Base-by-base conservation (phyloP, 2,797 vertebrate species). In the Cryptoprocta ferox region DNA sequence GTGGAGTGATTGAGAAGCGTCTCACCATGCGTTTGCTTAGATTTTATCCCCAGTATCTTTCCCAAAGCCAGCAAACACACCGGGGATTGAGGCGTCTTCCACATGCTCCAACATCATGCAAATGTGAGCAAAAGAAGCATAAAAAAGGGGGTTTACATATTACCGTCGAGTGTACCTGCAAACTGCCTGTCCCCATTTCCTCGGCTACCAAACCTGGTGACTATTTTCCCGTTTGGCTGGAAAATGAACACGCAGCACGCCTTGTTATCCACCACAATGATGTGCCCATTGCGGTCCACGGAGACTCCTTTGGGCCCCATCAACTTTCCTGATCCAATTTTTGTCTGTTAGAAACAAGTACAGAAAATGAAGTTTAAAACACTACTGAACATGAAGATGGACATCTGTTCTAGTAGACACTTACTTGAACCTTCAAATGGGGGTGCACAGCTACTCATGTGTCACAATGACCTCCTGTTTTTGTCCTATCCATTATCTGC, bases 221-320 rank as follows among this genome's bases (percentile, higher is more conserved):
- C 99, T 97, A 99, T 99, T 98, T 99, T 99, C 90, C 99, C 99
- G 0, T 99, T 99, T 13, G 99, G 99, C 98, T 99, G 99, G 97
- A 99, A 99, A 98, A 99, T 99, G 98, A 99, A 99, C 91, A 99
- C 99, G n/a, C 99, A 99, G 98, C 99, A 99, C 21, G 99, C 99
- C 98, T 99, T 99, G 98, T 99, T 99, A 98, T 99, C 99, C 87
- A 99, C 99, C 93, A 99, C 99, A 35, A 99, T 99, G 97, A 99
- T 98, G 98, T 99, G 99, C 42, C 99, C 99, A 0, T 99, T 99
- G 80, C 99, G 99, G 99, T 99, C 99, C 98, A 99, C 99, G 0
- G 99, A 99, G 89, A 99, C 99, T 9, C 99, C 99, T 98, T 99
- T 99, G 37, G 99, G 99, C 48, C 99, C 99, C 99, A 99, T 99